A percentile compares a stretch with the other conserved stretches of the same genome.
These are phyloP conservation scores for Apostichopus californicus DNA, from an alignment of 35 echinoderm and acorn worm genomes.

Conservation along the genomic window DNA sequence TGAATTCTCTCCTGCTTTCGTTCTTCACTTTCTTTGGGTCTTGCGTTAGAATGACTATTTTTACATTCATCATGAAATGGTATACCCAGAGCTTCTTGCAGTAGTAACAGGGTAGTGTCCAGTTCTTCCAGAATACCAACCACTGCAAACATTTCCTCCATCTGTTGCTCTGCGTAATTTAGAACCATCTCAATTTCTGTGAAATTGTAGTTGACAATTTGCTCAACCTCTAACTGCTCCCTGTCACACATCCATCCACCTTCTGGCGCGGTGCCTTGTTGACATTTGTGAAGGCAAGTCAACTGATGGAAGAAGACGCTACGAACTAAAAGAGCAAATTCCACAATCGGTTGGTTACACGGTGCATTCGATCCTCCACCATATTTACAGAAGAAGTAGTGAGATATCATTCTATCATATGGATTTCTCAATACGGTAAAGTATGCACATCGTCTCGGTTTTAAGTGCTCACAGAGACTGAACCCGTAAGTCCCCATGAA, in stretches of 20 bases:
- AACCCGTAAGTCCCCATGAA: constrained; percentile 36
- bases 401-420: not conserved
- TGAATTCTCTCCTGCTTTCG: not conserved
- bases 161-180: constrained; percentile 11
- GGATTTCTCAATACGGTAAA: constrained; percentile 20
- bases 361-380: constrained; percentile 30
- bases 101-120: constrained; percentile 2
- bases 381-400: constrained; percentile 42
- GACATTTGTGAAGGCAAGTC: constrained; percentile 17
- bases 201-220: not conserved
- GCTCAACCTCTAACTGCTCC: constrained; percentile 7
- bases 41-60: not conserved
- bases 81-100: constrained; percentile 28
- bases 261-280: not conserved
- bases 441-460: constrained; percentile 1
- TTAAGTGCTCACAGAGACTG: not conserved
- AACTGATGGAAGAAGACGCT: constrained; percentile 40
- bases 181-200: not conserved
- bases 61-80: constrained; percentile 27
- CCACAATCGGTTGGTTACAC: constrained; percentile 2
- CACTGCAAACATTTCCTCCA: constrained; percentile 28
- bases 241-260: not conserved
- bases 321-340: constrained; percentile 12
- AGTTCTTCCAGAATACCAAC: constrained; percentile 29
- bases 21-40: constrained; percentile 24